phyloP scores from a whole-genome alignment of 92 coral and sea anemone genomes.

The Montipora capitata region DNA sequence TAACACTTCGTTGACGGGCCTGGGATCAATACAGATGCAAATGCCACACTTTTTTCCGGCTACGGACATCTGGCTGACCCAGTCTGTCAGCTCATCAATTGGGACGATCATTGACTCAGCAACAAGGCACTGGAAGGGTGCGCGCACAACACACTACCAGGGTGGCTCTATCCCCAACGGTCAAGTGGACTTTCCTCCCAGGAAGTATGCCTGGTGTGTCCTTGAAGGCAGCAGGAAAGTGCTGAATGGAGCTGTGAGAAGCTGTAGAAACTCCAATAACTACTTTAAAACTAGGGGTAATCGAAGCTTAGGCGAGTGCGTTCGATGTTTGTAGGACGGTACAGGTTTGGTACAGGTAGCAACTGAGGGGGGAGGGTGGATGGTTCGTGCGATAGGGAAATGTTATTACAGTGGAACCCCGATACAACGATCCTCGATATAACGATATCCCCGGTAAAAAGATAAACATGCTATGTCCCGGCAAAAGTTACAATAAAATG shows the following conservation, averaged over 20 bases:
- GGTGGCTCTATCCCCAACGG: neutral
- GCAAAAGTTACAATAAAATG: no score
- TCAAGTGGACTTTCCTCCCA: constrained; percentile 30
- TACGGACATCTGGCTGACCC: constrained; percentile 36
- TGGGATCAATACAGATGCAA: constrained; percentile 36
- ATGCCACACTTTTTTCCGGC: constrained; percentile 24
- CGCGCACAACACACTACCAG: constrained; percentile 12
- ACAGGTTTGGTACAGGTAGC: no score
- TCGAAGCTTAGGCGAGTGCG: no score
- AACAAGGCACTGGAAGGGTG: constrained; percentile 14
- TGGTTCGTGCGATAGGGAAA: no score
- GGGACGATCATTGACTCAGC: neutral
- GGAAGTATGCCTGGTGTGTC: constrained; percentile 19
- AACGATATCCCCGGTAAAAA: no score
- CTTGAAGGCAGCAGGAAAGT: constrained; percentile 25
- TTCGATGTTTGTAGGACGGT: no score
- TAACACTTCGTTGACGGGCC: constrained; percentile 21
- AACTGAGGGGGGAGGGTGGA: no score
- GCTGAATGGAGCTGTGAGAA: neutral
- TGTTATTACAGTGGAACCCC: no score
- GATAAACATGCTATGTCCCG: no score
- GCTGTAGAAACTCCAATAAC: neutral
- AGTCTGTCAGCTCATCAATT: constrained; percentile 26
- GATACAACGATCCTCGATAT: no score
- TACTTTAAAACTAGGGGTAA: no score